A percentile compares a stretch with the other conserved stretches of the same genome.
Conservation (phyloP, 2,113 vertebrate genomes). For the Nothoprocta pentlandii region DNA sequence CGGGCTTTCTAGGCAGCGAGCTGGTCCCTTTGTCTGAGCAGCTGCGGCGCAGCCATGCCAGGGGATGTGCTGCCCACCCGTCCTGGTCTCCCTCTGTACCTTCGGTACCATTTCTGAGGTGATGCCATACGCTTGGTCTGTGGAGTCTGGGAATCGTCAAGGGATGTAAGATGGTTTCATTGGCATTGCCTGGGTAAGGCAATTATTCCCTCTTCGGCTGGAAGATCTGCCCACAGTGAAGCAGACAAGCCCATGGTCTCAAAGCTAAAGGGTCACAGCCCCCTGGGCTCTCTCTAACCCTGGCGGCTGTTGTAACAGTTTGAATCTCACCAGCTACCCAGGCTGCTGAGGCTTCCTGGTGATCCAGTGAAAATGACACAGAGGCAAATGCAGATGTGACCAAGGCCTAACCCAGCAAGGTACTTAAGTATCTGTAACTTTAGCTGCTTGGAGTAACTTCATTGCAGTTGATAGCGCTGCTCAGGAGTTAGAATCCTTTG, state of each 20-base stretch:
- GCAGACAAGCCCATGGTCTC: slow-evolving; percentile 8
- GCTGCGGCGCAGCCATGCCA: slow-evolving; percentile 73
- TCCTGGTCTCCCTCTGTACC: background rate
- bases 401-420: background rate
- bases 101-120: slow-evolving; percentile 14
- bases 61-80: slow-evolving; percentile 51
- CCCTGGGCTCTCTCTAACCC: background rate
- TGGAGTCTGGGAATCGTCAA: background rate
- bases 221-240: background rate
- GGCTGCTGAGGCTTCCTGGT: slow-evolving; percentile 39
- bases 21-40: slow-evolving; percentile 65
- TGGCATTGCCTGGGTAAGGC: background rate
- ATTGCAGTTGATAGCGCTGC: background rate
- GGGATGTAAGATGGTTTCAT: background rate
- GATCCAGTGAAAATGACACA: slow-evolving; percentile 32
- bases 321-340: slow-evolving; percentile 47
- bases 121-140: background rate
- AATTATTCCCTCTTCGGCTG: background rate
- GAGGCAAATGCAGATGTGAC: background rate
- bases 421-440: background rate
- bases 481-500: background rate
- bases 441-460: background rate
- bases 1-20: slow-evolving; percentile 56
- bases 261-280: background rate
- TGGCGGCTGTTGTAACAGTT: background rate